Evolutionary conservation across 2,888 invertebrate genomes (phyloP).

Genomic region (Lasioglossum pauxillum): DNA sequence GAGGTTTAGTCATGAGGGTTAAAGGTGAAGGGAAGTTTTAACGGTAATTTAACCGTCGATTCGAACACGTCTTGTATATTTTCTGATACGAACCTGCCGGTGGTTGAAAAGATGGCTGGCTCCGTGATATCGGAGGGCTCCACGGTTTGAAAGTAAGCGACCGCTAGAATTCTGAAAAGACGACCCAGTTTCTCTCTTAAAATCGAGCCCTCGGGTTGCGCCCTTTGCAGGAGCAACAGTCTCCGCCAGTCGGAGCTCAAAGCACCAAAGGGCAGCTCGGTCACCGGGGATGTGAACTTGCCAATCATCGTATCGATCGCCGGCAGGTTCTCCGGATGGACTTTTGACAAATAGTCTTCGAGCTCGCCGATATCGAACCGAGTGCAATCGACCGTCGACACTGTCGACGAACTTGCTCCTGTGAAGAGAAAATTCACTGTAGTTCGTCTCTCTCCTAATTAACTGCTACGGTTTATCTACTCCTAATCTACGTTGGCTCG

Average conservation of each 20-base stretch:
- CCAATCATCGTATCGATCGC: conserved; percentile 51
- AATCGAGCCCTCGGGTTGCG: conserved; percentile 65
- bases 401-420: conserved; percentile 10
- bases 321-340: conserved; percentile 50
- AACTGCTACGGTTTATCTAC: not conserved
- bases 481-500: not conserved
- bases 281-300: conserved; percentile 50
- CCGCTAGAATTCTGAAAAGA: conserved; percentile 66
- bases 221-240: conserved; percentile 62
- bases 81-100: conserved; percentile 32
- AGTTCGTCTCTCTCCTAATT: not conserved
- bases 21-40: not conserved
- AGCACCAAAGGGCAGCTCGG: conserved; percentile 70
- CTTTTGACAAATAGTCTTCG: conserved; percentile 55
- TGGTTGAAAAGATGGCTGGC: not conserved
- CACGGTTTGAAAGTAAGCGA: conserved; percentile 66
- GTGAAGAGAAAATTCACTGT: not conserved
- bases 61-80: not conserved
- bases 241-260: conserved; percentile 74
- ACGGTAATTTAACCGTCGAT: not conserved
- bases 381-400: conserved; percentile 41
- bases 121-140: conserved; percentile 31
- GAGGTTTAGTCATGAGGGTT: not conserved
- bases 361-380: conserved; percentile 52
- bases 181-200: conserved; percentile 67